Evolutionary conservation across 2,888 invertebrate species (phyloP).

Genomic region (Hyalella azteca): DNA sequence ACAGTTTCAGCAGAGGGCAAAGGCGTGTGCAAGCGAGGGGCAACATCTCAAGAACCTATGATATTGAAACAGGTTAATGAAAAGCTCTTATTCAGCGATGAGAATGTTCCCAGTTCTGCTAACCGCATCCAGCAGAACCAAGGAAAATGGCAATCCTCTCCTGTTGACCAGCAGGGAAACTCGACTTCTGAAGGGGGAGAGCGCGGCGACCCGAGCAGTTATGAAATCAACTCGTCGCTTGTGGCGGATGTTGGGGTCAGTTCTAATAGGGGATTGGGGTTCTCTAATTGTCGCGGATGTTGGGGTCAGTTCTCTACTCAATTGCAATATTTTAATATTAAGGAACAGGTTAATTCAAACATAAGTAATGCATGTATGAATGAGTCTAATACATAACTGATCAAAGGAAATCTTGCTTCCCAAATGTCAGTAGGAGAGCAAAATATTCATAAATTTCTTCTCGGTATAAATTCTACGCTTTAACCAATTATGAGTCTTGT

Average conservation of each 20-base stretch:
- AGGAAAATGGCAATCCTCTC: neutral
- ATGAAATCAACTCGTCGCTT: neutral
- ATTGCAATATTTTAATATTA: too few species aligned
- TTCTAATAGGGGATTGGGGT: too few species aligned
- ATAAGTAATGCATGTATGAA: too few species aligned
- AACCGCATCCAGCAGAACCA: neutral
- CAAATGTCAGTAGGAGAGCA: too few species aligned
- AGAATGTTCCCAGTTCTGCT: neutral
- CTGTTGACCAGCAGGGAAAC: neutral
- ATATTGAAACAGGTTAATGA: neutral
- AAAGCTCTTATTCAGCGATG: neutral
- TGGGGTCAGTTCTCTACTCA: slow-evolving; percentile 30
- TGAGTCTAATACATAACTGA: too few species aligned
- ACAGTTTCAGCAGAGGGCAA: neutral
- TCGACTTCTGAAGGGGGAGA: neutral
- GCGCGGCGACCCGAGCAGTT: neutral
- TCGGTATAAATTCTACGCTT: too few species aligned
- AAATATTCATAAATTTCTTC: too few species aligned
- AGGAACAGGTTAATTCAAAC: too few species aligned
- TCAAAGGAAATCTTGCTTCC: too few species aligned
- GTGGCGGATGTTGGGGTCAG: neutral
- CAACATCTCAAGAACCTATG: neutral
- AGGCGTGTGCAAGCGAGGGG: neutral
- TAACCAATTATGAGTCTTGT: too few species aligned
- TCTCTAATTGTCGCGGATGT: neutral